Conservation (phyloP, 1,140 invertebrate genomes). For the Calephelis virginiensis region DNA sequence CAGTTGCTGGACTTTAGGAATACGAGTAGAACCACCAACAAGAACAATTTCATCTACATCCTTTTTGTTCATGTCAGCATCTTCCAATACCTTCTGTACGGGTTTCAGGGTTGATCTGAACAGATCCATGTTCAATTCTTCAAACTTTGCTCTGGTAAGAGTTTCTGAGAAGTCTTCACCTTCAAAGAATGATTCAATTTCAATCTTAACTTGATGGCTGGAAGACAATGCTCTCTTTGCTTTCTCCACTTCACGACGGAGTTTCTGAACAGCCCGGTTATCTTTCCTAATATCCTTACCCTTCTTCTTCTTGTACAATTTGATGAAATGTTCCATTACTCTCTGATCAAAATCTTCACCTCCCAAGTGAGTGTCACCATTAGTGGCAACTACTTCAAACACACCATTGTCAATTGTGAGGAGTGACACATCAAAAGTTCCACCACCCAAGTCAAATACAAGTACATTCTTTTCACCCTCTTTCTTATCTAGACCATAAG, state of each 20-base stretch:
- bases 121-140: conserved; percentile 99
- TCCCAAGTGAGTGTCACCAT: conserved; percentile 98
- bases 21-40: conserved; percentile 99
- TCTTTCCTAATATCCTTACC: conserved; percentile 98
- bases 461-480: conserved; percentile 99
- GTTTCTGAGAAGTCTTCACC: conserved; percentile 99
- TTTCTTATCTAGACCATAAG: conserved; percentile 99
- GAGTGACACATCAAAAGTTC: conserved; percentile 99
- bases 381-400: conserved; percentile 95
- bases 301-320: conserved; percentile 99
- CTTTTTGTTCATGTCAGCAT: conserved; percentile 99
- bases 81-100: conserved; percentile 97
- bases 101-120: conserved; percentile 99
- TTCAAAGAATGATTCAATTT: conserved; percentile 99
- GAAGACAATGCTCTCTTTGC: conserved; percentile 97
- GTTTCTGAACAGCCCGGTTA: conserved; percentile 96
- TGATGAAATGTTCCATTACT: conserved; percentile 99
- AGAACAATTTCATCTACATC: conserved; percentile 99
- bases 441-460: conserved; percentile 99
- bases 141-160: conserved; percentile 98
- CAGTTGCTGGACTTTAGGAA: conserved; percentile 98
- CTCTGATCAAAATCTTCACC: conserved; percentile 99
- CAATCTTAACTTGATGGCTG: conserved; percentile 97
- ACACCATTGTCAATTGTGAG: conserved; percentile 99
- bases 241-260: conserved; percentile 98